Percentiles rank a stretch among this genome's conserved stretches.
Evolutionary conservation across 2,113 vertebrate genomes (phyloP).

Genomic region (Tamias sibiricus): DNA sequence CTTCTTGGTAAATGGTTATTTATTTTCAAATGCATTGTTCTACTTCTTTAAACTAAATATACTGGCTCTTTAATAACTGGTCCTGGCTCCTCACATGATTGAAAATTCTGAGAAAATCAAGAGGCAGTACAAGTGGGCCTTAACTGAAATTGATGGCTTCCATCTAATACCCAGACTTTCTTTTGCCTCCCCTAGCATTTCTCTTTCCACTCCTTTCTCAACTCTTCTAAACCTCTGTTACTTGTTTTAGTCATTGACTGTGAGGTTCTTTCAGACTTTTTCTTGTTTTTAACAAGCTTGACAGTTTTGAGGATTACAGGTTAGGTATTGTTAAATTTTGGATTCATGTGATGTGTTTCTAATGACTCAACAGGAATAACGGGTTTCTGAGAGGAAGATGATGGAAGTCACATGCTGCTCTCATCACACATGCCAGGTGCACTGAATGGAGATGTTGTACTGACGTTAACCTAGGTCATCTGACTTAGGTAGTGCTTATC

Average conservation of each 20-base stretch:
- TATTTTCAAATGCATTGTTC: not conserved
- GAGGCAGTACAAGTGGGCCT: not conserved
- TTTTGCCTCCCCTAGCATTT: not conserved
- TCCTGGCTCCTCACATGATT: not conserved
- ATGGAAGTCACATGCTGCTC: not conserved
- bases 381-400: not conserved
- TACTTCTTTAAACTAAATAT: not conserved
- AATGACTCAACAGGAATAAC: not conserved
- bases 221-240: not conserved
- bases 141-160: not conserved
- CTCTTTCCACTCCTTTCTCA: not conserved
- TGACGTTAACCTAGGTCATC: not conserved
- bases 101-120: not conserved
- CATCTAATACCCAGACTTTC: not conserved
- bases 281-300: not conserved
- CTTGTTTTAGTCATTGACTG: not conserved
- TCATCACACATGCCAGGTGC: not conserved
- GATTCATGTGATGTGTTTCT: not conserved
- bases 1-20: not conserved
- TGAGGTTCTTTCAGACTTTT: not conserved
- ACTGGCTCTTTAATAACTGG: not conserved
- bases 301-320: not conserved
- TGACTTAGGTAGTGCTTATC: not conserved
- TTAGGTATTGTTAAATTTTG: not conserved
- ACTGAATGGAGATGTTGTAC: not conserved